These are phyloP conservation scores for Columba guinea DNA, from an alignment of 2,797 vertebrate species.

Conservation along the genomic window DNA sequence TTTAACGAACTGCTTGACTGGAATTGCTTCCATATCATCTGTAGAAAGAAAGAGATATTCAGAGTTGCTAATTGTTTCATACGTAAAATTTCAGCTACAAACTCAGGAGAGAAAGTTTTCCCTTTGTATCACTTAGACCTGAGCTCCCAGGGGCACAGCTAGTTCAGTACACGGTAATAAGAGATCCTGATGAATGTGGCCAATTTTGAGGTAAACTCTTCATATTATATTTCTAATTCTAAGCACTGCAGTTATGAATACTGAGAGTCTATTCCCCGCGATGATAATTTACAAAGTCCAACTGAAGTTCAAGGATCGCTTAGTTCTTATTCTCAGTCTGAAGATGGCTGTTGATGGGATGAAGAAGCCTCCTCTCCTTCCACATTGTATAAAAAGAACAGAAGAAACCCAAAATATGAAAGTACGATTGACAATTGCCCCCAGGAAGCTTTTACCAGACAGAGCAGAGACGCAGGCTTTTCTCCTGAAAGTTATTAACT, in stretches of 20 bases:
- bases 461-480: background rate
- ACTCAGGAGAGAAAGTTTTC: background rate
- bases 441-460: background rate
- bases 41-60: constrained; percentile 56
- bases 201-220: background rate
- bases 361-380: background rate
- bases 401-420: background rate
- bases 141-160: background rate
- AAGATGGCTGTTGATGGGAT: background rate
- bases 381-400: background rate
- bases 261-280: background rate
- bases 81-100: background rate
- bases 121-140: background rate
- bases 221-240: background rate
- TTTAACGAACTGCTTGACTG: constrained; percentile 96
- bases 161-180: background rate
- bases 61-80: constrained; percentile 27
- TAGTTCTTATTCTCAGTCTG: background rate
- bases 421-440: background rate
- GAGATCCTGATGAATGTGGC: background rate
- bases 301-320: background rate
- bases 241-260: background rate
- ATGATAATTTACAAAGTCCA: constrained; percentile 4
- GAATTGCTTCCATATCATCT: constrained; percentile 98
- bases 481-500: background rate